These are phyloP conservation scores for Eufriesea mexicana DNA, from an alignment of 1,140 invertebrate species.

Conservation along the genomic window DNA sequence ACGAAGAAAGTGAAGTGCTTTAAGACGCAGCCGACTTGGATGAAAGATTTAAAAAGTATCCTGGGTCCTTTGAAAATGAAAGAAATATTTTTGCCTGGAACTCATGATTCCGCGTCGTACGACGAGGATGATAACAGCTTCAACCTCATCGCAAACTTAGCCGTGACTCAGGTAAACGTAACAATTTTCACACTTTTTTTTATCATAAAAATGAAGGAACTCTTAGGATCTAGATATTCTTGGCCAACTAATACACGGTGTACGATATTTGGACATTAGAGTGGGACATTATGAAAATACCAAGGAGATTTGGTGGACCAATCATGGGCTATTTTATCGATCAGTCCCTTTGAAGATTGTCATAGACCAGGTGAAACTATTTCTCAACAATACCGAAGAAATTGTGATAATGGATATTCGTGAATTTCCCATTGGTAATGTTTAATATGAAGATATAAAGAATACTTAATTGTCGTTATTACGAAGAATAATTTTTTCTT, in stretches of 20 bases:
- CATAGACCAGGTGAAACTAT: constrained; percentile 83
- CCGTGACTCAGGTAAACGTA: constrained; percentile 83
- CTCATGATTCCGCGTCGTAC: constrained; percentile 86
- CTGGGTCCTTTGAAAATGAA: constrained; percentile 79
- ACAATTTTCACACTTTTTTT: too few species aligned
- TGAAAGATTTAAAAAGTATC: constrained; percentile 80
- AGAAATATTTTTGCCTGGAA: constrained; percentile 85
- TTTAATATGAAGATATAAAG: not conserved
- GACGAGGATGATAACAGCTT: constrained; percentile 72
- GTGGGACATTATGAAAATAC: constrained; percentile 82
- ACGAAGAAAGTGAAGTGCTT: constrained; percentile 80
- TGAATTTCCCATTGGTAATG: constrained; percentile 84
- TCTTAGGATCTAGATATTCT: constrained; percentile 84
- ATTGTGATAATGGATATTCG: constrained; percentile 86
- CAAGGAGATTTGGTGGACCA: constrained; percentile 82
- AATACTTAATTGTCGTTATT: not conserved
- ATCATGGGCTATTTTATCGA: constrained; percentile 83
- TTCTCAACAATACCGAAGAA: constrained; percentile 85
- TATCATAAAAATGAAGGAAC: not conserved
- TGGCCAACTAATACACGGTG: constrained; percentile 84
- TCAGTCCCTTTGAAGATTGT: constrained; percentile 81
- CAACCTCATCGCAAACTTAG: constrained; percentile 80
- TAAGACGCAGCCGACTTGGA: constrained; percentile 84
- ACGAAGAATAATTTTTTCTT: not conserved
- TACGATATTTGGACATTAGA: constrained; percentile 85